phyloP scores from a whole-genome alignment of 30 jellyfish, hydroid and myxozoan species.

The Sanderia malayensis region DNA sequence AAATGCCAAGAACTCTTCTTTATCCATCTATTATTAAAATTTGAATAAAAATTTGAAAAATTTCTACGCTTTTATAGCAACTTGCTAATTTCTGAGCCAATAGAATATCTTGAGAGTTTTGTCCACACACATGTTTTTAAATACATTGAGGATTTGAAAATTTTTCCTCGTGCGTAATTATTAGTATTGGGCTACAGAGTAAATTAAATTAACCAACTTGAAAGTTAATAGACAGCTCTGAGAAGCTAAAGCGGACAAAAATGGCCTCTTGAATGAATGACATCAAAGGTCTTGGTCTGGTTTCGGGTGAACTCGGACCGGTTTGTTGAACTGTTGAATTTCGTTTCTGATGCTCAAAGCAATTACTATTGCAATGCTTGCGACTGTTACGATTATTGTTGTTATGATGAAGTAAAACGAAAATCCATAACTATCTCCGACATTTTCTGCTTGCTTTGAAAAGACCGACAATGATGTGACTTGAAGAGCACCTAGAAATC shows the following conservation, averaged over 20 bases:
- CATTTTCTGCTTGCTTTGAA: background rate
- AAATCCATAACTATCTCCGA: slow-evolving; percentile 16
- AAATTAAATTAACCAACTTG: background rate
- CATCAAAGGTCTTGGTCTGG: background rate
- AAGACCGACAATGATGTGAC: background rate
- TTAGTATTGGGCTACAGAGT: background rate
- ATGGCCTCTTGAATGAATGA: background rate
- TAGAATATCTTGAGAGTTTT: too few relatives aligned
- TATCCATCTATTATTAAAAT: too few relatives aligned
- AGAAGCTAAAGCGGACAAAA: background rate
- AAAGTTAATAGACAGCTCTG: background rate
- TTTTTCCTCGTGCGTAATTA: background rate
- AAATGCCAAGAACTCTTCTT: too few relatives aligned
- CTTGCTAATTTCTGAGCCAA: too few relatives aligned
- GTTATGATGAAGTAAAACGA: slow-evolving; percentile 6
- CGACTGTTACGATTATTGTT: background rate
- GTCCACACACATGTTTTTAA: too few relatives aligned
- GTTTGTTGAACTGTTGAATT: too few relatives aligned
- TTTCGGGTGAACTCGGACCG: background rate
- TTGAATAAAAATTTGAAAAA: too few relatives aligned
- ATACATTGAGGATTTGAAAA: background rate
- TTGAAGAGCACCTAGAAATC: slow-evolving; percentile 7
- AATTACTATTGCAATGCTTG: background rate
- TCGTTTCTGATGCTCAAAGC: background rate
- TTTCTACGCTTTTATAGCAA: too few relatives aligned